phyloP scores from a whole-genome alignment of 2,888 invertebrate species.

The Conistra vaccinii region DNA sequence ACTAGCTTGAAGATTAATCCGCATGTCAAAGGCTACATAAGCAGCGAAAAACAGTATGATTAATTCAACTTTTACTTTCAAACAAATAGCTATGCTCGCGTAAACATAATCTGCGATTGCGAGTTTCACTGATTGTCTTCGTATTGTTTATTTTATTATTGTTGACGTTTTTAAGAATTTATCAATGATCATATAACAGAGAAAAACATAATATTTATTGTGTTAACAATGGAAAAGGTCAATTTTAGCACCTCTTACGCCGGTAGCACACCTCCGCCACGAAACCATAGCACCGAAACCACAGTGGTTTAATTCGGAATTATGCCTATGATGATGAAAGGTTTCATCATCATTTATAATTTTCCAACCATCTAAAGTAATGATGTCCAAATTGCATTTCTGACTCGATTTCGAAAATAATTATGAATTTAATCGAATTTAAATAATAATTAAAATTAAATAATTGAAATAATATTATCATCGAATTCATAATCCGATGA shows the following conservation, averaged over 20 bases:
- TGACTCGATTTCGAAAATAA: too few species aligned
- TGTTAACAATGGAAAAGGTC: too few species aligned
- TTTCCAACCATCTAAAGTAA: too few species aligned
- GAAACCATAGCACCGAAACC: too few species aligned
- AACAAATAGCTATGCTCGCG: slow-evolving; percentile 37
- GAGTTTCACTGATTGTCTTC: slow-evolving; percentile 38
- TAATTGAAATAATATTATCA: too few species aligned
- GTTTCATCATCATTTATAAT: not conserved
- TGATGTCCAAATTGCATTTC: too few species aligned
- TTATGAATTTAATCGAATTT: too few species aligned
- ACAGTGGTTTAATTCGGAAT: too few species aligned
- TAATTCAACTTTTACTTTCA: slow-evolving; percentile 63
- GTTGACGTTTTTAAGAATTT: slow-evolving; percentile 11
- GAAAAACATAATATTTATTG: not conserved
- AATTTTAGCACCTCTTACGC: too few species aligned
- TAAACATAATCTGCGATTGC: slow-evolving; percentile 26
- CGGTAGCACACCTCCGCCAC: too few species aligned
- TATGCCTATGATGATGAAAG: not conserved
- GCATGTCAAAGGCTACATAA: slow-evolving; percentile 57
- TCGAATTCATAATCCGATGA: too few species aligned
- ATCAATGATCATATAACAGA: slow-evolving; percentile 9
- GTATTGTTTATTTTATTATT: slow-evolving; percentile 6
- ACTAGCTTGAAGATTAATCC: slow-evolving; percentile 36
- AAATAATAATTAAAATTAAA: too few species aligned
- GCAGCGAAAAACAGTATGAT: slow-evolving; percentile 47